Base-by-base conservation (phyloP, 1,140 invertebrate species). In the Hylaeus volcanicus region DNA sequence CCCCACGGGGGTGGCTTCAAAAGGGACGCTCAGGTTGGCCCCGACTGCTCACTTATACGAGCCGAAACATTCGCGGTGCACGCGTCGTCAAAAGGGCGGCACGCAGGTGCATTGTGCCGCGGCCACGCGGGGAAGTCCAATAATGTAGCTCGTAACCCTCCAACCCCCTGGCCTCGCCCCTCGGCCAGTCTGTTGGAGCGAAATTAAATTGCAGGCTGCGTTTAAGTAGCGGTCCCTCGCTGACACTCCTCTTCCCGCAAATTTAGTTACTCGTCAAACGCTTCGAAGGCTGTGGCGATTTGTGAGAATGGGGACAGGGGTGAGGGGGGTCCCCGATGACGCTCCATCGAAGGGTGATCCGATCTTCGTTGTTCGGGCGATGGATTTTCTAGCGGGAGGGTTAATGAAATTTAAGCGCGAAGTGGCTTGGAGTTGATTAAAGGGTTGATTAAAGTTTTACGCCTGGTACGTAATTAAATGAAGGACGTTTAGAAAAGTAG, bases 201-300 rank as follows among this genome's bases (percentile, higher is more conserved):
- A 79, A 79, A 79, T 79, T 55, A 74, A 79, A 79, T 79, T 79
- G 69, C 60, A 65, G 51, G 76, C 51, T 56, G 51, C 51, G 60
- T 55, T 79, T 79, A 79, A 73, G 77, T 79, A 79, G 77, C 58
- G 12, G 12, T 12, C 60, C 48, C 6, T 43, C 39, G 64, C 45
- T 26, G 60, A 9, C n/a, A 8, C 14, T 12, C 26, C n/a, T 8
- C 8, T 48, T 0, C 3, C 9, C 26, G 37, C 14, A 63, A 55
- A 71, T 26, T 48, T 8, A n/a, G 26, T 51, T 48, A 58, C 45
- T 26, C 48, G 15, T 12, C 51, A 37, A 68, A 68, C 43, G n/a
- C 26, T 51, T 37, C n/a, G 8, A 26, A 37, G 45, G n/a, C 65
- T 11, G 15, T 12, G 8, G 2, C 3, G 48, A 43, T 14, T 37